These are phyloP conservation scores for Agrilus mali DNA, from an alignment of 2,888 invertebrate genomes.

Conservation along the genomic window DNA sequence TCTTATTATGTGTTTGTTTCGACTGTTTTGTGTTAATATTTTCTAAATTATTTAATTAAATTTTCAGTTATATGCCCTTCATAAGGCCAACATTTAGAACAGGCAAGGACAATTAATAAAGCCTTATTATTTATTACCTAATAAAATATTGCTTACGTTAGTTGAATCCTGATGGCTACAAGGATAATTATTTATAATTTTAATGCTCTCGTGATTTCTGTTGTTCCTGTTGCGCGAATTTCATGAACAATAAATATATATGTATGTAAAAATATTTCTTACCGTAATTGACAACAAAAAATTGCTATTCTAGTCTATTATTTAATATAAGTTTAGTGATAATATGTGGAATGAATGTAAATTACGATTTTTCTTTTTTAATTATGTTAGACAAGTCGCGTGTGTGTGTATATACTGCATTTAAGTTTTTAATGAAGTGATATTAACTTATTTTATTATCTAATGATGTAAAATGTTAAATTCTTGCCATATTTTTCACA, in stretches of 20 bases:
- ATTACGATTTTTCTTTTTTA: slow-evolving; percentile 6
- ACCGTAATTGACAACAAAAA: too few species aligned
- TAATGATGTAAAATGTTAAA: slow-evolving; percentile 17
- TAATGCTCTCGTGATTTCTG: too few species aligned
- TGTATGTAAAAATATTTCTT: too few species aligned
- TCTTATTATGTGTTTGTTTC: neutral
- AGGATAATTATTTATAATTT: too few species aligned
- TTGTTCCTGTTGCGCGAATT: too few species aligned
- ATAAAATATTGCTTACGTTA: slow-evolving; percentile 3
- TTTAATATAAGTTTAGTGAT: slow-evolving; percentile 8
- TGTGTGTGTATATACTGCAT: slow-evolving; percentile 7
- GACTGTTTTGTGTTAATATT: neutral
- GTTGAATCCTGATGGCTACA: slow-evolving; percentile 2
- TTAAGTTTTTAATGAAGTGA: slow-evolving; percentile 16
- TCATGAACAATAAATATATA: too few species aligned
- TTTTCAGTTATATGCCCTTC: slow-evolving; percentile 65
- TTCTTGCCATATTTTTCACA: slow-evolving; percentile 19
- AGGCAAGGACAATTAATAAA: slow-evolving; percentile 1
- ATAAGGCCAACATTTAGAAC: slow-evolving; percentile 31
- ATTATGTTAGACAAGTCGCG: slow-evolving; percentile 6
- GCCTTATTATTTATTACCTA: slow-evolving; percentile 5
- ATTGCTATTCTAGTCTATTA: slow-evolving; percentile 12
- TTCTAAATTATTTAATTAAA: slow-evolving; percentile 2
- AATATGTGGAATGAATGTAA: slow-evolving; percentile 7
- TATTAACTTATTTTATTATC: slow-evolving; percentile 22